Evolutionary conservation across 37 sponge, comb jelly and placozoan species (phyloP).

Genomic region (Aplysina aerophoba): DNA sequence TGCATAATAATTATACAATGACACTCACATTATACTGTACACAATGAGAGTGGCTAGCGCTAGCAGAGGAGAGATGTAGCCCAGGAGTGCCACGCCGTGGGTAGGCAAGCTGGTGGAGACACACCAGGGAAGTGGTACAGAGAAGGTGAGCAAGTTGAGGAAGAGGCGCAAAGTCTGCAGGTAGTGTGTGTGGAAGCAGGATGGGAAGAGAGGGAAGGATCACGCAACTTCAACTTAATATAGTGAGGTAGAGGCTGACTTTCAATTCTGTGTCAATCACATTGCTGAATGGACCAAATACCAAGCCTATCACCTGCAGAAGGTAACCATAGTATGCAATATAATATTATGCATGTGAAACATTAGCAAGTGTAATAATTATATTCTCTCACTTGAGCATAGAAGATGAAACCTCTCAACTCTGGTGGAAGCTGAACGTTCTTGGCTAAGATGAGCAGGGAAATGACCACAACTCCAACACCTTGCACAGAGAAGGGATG

Average conservation of each 20-base stretch:
- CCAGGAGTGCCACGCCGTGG: slow-evolving; percentile 62
- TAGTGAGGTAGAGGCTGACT: no score
- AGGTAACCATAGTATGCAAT: neutral
- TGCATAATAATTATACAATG: no score
- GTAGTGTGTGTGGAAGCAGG: no score
- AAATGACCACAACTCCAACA: no score
- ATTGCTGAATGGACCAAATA: slow-evolving; percentile 60
- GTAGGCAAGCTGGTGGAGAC: slow-evolving; percentile 32
- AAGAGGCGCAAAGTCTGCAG: neutral
- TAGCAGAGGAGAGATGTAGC: slow-evolving; percentile 65
- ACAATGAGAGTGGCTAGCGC: neutral
- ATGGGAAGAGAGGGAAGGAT: no score
- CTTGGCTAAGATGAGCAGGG: no score
- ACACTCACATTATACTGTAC: slow-evolving; percentile 54
- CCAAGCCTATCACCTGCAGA: slow-evolving; percentile 76
- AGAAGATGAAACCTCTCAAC: slow-evolving; percentile 71
- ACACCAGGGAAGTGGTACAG: slow-evolving; percentile 71
- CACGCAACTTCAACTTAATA: no score
- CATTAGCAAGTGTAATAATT: neutral
- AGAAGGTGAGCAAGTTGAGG: slow-evolving; percentile 62
- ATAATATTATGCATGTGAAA: neutral
- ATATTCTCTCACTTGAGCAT: slow-evolving; percentile 61
- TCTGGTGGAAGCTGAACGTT: slow-evolving; percentile 36
- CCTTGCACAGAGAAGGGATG: no score
- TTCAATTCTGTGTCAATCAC: neutral